Base-by-base conservation (phyloP, 2,113 vertebrate species). In the Notarius quadriscutis region DNA sequence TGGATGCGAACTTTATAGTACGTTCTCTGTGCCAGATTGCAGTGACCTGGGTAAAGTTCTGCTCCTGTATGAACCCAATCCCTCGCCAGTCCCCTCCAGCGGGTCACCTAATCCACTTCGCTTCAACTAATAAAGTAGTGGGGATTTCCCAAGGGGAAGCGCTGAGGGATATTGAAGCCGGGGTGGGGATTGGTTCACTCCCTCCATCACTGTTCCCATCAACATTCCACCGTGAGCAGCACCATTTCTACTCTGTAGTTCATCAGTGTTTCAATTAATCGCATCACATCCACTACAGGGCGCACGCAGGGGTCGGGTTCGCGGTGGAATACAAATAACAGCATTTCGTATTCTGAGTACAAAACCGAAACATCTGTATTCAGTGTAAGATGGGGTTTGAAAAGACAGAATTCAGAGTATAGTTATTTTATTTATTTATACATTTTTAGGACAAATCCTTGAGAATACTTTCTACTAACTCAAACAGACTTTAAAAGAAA, bases 81-180 rank as follows among this genome's bases (percentile, higher is more conserved):
- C 55, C 55, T 60, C 74, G 41, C 17, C 41, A 41, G 41, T 41
- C 41, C 15, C 53, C 27, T 51, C 51, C 25, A 34, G n/a, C 14
- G 67, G 78, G 78, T 87, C 53, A 78, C 83, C 72, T 27, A 87
- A 81, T 84, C 89, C 60, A 83, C 81, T 83, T 83, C 81, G n/a
- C 34, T 67, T 65, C n/a, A 83, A 25, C 41, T 65, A 83, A 83
- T 65, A 17, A 22, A 65, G 60, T 63, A n/a, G 9, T 50, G 34
- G 60, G 34, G 58, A 89, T 69, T 72, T 62, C 82, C n/a, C 84
- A 15, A 57, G 50, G 85, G 77, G 62, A 34, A 25, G 25, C 20
- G 22, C 34, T 1, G 58, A 63, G 50, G 60, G 81, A 65, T 83
- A 51, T 50, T 65, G 81, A 65, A 65, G 9, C 11, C 41, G 22